Evolutionary conservation across 2,797 vertebrate genomes (phyloP).

Genomic region (Phataginus tricuspis): DNA sequence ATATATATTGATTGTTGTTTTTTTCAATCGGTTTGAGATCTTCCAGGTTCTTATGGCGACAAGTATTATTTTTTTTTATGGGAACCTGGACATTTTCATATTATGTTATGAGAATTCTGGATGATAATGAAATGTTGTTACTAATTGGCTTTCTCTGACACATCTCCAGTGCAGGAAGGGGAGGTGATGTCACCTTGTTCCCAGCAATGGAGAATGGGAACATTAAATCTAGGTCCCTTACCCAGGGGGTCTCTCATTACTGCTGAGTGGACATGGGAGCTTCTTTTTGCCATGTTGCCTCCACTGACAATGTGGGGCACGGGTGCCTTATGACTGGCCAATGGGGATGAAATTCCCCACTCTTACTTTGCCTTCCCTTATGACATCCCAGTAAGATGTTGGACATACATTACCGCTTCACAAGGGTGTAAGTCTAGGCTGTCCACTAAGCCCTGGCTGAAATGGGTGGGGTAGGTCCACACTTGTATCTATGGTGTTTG

Average conservation of each 20-base stretch:
- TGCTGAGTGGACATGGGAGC: no score
- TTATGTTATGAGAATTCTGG: not conserved
- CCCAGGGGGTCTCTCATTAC: not conserved
- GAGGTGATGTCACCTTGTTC: not conserved
- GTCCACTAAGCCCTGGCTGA: no score
- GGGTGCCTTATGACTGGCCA: not conserved
- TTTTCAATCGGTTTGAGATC: not conserved
- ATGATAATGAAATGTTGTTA: not conserved
- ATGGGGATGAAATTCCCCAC: not conserved
- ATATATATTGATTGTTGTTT: not conserved
- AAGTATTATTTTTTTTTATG: not conserved
- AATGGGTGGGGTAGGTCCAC: not conserved
- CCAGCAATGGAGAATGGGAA: not conserved
- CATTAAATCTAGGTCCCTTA: not conserved
- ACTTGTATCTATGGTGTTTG: not conserved
- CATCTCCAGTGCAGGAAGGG: not conserved
- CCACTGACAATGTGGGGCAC: not conserved
- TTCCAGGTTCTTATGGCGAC: not conserved
- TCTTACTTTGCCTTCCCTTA: not conserved
- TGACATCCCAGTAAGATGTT: no score
- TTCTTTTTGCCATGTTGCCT: not conserved
- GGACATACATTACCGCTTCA: not conserved
- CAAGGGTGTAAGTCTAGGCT: not conserved
- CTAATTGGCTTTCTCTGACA: not conserved
- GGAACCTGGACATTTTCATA: not conserved